These are phyloP conservation scores for Petrocephalus sullivani DNA, from an alignment of 2,797 vertebrate species.

Conservation along the genomic window DNA sequence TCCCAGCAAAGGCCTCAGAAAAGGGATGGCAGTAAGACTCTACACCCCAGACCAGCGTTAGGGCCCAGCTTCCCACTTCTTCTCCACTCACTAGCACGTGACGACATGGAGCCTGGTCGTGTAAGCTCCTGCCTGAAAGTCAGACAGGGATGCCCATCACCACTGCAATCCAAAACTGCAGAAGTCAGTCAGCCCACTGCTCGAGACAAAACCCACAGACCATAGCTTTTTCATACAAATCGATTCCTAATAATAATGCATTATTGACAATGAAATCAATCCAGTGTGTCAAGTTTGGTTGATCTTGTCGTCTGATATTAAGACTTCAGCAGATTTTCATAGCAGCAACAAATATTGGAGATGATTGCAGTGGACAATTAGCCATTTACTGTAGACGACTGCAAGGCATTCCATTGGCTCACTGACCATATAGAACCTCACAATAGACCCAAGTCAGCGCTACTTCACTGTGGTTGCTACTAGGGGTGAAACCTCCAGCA, in stretches of 20 bases:
- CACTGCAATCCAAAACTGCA: not conserved
- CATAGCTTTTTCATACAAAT: not conserved
- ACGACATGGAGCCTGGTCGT: not conserved
- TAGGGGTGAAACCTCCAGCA: not conserved
- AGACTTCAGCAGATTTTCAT: not conserved
- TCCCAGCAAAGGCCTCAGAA: not conserved
- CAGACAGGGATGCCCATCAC: not conserved
- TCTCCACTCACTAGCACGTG: not conserved
- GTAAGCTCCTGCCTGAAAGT: not conserved
- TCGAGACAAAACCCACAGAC: not conserved
- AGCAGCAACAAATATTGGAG: not conserved
- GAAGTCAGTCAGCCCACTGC: not conserved
- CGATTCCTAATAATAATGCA: not conserved
- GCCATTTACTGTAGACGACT: not conserved
- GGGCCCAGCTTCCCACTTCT: not conserved
- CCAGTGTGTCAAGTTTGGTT: not conserved
- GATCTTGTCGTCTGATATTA: not conserved
- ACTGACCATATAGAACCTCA: not conserved
- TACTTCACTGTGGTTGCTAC: not conserved
- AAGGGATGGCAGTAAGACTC: not conserved
- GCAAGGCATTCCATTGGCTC: not conserved
- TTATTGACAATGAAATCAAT: not conserved
- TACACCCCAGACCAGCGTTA: not conserved
- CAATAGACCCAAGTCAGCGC: not conserved
- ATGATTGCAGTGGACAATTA: not conserved